Percentiles rank a stretch among this genome's conserved stretches.
Conservation (phyloP, 2,888 invertebrate species). For the Micropterix aruncella region DNA sequence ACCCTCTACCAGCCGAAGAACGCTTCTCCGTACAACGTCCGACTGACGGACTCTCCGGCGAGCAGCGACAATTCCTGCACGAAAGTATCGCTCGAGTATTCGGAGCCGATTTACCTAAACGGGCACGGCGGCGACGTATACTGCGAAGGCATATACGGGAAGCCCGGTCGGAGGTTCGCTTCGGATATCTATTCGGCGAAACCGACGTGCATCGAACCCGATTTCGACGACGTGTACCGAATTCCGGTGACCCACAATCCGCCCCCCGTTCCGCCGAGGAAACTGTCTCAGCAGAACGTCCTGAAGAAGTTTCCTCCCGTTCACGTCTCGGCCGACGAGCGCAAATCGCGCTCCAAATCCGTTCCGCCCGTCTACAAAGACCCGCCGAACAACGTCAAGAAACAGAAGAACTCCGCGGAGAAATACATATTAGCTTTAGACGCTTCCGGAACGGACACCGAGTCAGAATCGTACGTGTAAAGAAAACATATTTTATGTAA, state of each 20-base stretch:
- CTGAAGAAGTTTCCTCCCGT: slow-evolving; percentile 50
- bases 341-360: slow-evolving; percentile 31
- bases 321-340: slow-evolving; percentile 45
- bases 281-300: slow-evolving; percentile 33
- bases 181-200: slow-evolving; percentile 38
- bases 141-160: slow-evolving; percentile 26
- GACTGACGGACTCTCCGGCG: slow-evolving; percentile 32
- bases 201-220: slow-evolving; percentile 32
- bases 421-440: slow-evolving; percentile 29
- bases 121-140: slow-evolving; percentile 31
- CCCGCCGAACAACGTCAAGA: slow-evolving; percentile 16
- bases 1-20: slow-evolving; percentile 31
- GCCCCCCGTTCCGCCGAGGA: slow-evolving; percentile 44
- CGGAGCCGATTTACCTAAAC: slow-evolving; percentile 32
- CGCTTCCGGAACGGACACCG: slow-evolving; percentile 35
- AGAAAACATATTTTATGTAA: too few relatives aligned
- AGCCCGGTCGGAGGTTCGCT: slow-evolving; percentile 22
- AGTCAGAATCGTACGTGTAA: slow-evolving; percentile 36
- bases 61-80: slow-evolving; percentile 31
- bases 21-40: slow-evolving; percentile 25
- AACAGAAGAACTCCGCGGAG: slow-evolving; percentile 5
- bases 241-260: slow-evolving; percentile 36
- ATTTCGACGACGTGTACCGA: slow-evolving; percentile 25
- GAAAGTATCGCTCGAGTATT: slow-evolving; percentile 31
- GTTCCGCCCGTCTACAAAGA: slow-evolving; percentile 33